Evolutionary conservation across 92 coral and sea anemone genomes (phyloP).

Genomic region (Scolanthus callimorphus): DNA sequence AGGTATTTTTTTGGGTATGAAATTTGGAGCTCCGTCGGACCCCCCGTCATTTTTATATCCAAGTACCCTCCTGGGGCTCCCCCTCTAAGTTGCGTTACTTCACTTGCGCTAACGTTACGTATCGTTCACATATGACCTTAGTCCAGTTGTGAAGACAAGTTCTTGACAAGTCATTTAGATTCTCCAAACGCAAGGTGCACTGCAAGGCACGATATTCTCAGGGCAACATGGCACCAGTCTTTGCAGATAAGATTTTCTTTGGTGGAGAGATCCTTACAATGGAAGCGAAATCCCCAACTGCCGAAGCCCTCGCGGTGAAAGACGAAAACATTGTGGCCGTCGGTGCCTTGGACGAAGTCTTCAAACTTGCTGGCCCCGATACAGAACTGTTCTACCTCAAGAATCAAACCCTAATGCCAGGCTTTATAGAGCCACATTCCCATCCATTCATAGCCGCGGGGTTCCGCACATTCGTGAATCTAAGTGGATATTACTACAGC

Average conservation of each 20-base stretch:
- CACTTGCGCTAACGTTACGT: too few relatives aligned
- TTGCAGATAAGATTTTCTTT: constrained; percentile 40
- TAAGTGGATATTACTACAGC: constrained; percentile 15
- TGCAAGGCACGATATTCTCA: too few relatives aligned
- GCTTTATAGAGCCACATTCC: constrained; percentile 55
- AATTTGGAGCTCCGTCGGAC: too few relatives aligned
- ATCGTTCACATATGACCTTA: too few relatives aligned
- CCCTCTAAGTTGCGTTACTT: too few relatives aligned
- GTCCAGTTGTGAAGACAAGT: too few relatives aligned
- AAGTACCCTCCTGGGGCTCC: too few relatives aligned
- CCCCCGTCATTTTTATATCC: too few relatives aligned
- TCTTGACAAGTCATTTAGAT: too few relatives aligned
- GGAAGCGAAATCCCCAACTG: constrained; percentile 39
- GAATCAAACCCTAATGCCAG: constrained; percentile 54
- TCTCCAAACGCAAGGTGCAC: too few relatives aligned
- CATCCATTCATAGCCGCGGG: constrained; percentile 26
- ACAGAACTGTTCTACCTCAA: constrained; percentile 24
- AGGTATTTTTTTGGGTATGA: too few relatives aligned
- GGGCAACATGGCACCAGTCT: too few relatives aligned
- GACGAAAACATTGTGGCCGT: constrained; percentile 26
- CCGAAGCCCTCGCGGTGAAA: constrained; percentile 57
- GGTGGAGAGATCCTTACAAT: constrained; percentile 55
- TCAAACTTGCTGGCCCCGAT: constrained; percentile 1
- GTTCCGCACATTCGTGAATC: background rate
- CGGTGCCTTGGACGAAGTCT: constrained; percentile 20